phyloP scores from a whole-genome alignment of 2,888 invertebrate species.

The Tachina grossa region DNA sequence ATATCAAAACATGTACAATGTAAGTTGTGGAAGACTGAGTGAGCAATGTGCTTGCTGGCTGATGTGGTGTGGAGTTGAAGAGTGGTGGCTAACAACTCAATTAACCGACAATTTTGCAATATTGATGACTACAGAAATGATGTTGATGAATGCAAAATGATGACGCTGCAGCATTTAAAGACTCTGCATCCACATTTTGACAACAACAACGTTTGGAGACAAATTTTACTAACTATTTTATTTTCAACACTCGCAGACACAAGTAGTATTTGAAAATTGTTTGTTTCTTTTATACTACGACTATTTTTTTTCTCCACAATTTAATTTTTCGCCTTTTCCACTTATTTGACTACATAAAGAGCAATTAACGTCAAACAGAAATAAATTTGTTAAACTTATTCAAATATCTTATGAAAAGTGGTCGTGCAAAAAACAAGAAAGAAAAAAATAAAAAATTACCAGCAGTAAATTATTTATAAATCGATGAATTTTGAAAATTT shows the following conservation, averaged over 20 bases:
- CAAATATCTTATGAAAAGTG: constrained; percentile 33
- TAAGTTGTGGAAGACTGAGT: constrained; percentile 1
- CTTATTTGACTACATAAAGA: constrained; percentile 56
- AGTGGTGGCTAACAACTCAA: constrained; percentile 77
- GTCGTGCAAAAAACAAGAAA: background rate
- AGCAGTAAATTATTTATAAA: constrained; percentile 26
- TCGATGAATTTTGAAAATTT: constrained; percentile 1
- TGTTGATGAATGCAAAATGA: constrained; percentile 70
- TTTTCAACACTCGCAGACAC: constrained; percentile 2
- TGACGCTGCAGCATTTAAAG: constrained; percentile 44
- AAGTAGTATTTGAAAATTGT: constrained; percentile 39
- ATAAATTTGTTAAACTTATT: constrained; percentile 50
- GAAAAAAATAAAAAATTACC: constrained; percentile 13
- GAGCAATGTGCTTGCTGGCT: background rate
- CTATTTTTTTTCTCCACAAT: background rate
- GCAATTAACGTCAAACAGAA: constrained; percentile 53
- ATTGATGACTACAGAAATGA: constrained; percentile 64
- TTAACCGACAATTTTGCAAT: constrained; percentile 76
- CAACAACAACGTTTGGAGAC: constrained; percentile 39
- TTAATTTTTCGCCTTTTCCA: background rate
- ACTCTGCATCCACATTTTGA: constrained; percentile 25
- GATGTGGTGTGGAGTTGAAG: constrained; percentile 3
- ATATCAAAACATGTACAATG: background rate
- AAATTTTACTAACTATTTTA: constrained; percentile 23
- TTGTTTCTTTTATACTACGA: constrained; percentile 5